Evolutionary conservation across 2,888 invertebrate species (phyloP), one percentile per base, ranked within the genome.

Genomic region (Cosmorhoe ocellata): DNA sequence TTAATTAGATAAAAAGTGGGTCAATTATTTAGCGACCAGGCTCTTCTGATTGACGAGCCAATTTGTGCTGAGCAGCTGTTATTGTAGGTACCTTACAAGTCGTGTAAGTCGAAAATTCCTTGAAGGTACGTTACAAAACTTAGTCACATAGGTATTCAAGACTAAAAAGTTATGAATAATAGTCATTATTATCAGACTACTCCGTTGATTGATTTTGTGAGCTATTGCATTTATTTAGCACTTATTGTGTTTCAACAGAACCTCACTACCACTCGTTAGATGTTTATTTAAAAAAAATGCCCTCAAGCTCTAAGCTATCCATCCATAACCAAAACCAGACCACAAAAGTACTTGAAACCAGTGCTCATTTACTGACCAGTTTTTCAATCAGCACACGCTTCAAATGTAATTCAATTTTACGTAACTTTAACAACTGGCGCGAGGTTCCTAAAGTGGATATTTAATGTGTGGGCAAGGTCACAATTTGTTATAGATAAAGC

Each of bases 391-490:
- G 70, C 70, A 73, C 69, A 70, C 65, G 66, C 63, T 60, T 59
- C 64, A 69, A 70, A 73, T 69, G 70, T 74, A 69, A 70, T 67
- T 60, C 57, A 67, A 65, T 63, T 80, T 84, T 83, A 81, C 83
- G 84, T 81, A 84, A 84, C 73, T 56, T 64, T 70, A 71, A 74
- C 71, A 79, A 69, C 69, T 78, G 63, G 84, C 76, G 75, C 81
- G 82, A 82, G 85, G 82, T 76, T 80, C 69, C 67, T 51, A 73
- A 71, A 71, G 72, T 76, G 73, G 71, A 67, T 70, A 67, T 73
- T 76, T 78, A 77, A 77, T 76, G 68, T 71, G 56, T 65, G 59
- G 52, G 61, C 82, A 81, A 86, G 86, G 86, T 71, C 78, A n/a
- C n/a, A 66, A 61, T 68, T 64, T 62, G 60, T 59, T 68, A 60